These are phyloP conservation scores for Lampropteryx suffumata DNA, from an alignment of 2,888 invertebrate genomes.

Conservation along the genomic window DNA sequence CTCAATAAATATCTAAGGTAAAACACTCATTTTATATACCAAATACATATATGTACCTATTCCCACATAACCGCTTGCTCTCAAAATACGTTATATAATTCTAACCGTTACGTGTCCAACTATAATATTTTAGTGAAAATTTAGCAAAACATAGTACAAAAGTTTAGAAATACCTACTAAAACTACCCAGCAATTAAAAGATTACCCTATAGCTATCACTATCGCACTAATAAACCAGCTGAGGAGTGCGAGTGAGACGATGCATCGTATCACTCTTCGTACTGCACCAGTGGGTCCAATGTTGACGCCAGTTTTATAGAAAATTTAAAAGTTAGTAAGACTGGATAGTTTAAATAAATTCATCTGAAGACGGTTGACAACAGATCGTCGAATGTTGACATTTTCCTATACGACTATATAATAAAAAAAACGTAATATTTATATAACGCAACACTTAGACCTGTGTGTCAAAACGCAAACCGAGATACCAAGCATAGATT, in stretches of 20 bases:
- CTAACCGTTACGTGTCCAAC: constrained; percentile 75
- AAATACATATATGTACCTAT: no score
- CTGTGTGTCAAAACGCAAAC: no score
- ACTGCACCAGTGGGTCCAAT: constrained; percentile 64
- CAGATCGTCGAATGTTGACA: constrained; percentile 23
- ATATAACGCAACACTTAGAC: no score
- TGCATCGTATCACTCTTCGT: constrained; percentile 17
- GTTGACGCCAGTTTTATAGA: constrained; percentile 19
- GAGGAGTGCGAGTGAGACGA: constrained; percentile 60
- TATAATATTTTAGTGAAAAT: constrained; percentile 80
- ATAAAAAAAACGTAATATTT: neutral
- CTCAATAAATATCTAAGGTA: constrained; percentile 24
- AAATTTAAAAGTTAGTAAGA: constrained; percentile 26
- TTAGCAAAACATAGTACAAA: constrained; percentile 83
- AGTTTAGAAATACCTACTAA: constrained; percentile 80
- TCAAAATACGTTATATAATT: constrained; percentile 55
- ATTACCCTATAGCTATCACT: constrained; percentile 77
- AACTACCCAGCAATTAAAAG: constrained; percentile 78
- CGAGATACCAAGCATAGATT: no score
- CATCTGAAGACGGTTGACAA: constrained; percentile 37
- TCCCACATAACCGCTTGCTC: constrained; percentile 52
- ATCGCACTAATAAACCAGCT: constrained; percentile 66
- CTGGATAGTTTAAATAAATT: constrained; percentile 33
- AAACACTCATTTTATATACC: constrained; percentile 40
- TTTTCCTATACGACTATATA: constrained; percentile 6